phyloP scores from a whole-genome alignment of 2,113 vertebrate species.

The Pipra filicauda region DNA sequence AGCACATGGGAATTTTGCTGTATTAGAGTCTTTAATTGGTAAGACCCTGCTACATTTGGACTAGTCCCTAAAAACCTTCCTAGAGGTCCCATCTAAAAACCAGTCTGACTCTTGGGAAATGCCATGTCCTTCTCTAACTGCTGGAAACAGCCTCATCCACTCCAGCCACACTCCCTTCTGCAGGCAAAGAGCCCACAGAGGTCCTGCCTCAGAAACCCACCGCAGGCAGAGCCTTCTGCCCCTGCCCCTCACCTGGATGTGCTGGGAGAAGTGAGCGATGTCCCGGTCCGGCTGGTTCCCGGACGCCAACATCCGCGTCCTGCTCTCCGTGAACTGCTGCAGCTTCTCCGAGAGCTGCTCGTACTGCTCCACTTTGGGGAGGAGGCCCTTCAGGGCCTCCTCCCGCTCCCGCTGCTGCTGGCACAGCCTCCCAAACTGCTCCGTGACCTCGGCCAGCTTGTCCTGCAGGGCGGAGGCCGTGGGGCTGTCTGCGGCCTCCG shows the following conservation, averaged over 20 bases:
- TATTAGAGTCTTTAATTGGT: background rate
- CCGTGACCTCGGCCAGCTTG: constrained; percentile 78
- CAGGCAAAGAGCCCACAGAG: background rate
- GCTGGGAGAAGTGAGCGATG: constrained; percentile 87
- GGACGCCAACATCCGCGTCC: constrained; percentile 76
- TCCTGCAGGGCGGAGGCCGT: constrained; percentile 81
- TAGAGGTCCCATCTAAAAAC: background rate
- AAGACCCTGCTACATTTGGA: background rate
- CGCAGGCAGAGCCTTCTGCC: background rate
- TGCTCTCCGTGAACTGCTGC: constrained; percentile 82
- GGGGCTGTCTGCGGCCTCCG: constrained; percentile 81
- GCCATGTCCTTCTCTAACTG: background rate
- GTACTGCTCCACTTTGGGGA: constrained; percentile 87
- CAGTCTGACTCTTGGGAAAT: background rate
- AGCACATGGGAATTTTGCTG: background rate
- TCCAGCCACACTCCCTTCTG: fast-evolving
- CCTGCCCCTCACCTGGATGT: constrained; percentile 82
- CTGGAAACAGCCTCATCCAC: background rate
- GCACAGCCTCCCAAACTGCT: constrained; percentile 79
- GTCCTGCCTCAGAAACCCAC: background rate
- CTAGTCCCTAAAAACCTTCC: background rate
- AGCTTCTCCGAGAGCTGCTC: constrained; percentile 85
- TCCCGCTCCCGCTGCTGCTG: constrained; percentile 82
- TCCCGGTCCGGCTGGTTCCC: constrained; percentile 87
- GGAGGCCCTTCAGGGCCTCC: constrained; percentile 78